Conservation (phyloP, 1,140 invertebrate species). For the Eueides isabella region DNA sequence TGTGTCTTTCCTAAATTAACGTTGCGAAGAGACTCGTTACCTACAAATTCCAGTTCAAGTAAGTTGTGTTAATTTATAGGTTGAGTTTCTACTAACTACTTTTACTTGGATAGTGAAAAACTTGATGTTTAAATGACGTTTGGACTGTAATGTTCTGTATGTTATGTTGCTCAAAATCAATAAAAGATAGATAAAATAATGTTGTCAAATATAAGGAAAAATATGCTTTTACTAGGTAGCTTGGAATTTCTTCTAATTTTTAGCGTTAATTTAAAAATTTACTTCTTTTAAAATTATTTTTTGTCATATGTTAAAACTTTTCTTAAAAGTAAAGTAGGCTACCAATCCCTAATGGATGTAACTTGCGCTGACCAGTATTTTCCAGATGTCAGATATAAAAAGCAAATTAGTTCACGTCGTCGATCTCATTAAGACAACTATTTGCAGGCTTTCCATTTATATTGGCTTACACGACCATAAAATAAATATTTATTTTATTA, state of each 20-base stretch:
- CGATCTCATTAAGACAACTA: background rate
- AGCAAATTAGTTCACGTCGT: conserved; percentile 18
- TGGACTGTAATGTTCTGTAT: too few relatives aligned
- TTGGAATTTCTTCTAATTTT: too few relatives aligned
- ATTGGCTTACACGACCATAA: background rate
- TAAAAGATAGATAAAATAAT: too few relatives aligned
- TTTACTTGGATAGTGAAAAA: background rate
- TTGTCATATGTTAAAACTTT: too few relatives aligned
- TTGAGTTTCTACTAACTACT: background rate
- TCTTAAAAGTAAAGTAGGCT: background rate
- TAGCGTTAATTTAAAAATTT: too few relatives aligned
- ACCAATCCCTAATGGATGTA: background rate
- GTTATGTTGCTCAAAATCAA: too few relatives aligned
- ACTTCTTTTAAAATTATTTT: background rate
- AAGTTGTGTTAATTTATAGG: conserved; percentile 29
- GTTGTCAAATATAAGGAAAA: too few relatives aligned
- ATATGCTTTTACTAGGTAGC: too few relatives aligned
- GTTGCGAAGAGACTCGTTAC: conserved; percentile 31
- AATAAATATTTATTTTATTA: background rate
- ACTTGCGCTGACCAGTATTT: conserved; percentile 9
- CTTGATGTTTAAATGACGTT: background rate
- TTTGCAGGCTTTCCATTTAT: conserved; percentile 15
- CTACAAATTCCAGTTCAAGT: conserved; percentile 41
- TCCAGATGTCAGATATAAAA: conserved; percentile 14
- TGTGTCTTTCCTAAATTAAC: conserved; percentile 45